These are phyloP conservation scores for Rachycentron canadum DNA, from an alignment of 2,797 vertebrate genomes.

Conservation along the genomic window DNA sequence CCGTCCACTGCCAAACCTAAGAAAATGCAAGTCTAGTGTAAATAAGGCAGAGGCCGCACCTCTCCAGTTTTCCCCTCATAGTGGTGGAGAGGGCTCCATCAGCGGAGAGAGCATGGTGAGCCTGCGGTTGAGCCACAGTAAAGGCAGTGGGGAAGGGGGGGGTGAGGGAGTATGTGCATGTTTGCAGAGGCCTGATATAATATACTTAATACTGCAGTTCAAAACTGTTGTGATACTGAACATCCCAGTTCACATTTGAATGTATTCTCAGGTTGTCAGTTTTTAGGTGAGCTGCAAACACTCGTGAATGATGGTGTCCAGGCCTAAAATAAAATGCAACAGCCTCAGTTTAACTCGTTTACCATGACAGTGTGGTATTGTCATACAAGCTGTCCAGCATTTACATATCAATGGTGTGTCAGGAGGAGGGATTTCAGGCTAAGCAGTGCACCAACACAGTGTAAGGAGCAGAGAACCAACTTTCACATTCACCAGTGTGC, in stretches of 20 bases:
- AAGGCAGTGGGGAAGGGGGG: conserved; percentile 60
- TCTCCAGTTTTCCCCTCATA: conserved; percentile 74
- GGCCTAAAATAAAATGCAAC: conserved; percentile 27
- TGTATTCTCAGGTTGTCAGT: conserved; percentile 25
- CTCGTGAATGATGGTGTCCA: not conserved
- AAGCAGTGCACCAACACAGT: conserved; percentile 38
- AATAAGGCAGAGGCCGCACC: conserved; percentile 77
- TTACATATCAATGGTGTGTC: conserved; percentile 71
- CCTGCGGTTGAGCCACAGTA: conserved; percentile 75
- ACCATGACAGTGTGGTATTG: conserved; percentile 68
- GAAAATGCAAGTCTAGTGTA: conserved; percentile 76
- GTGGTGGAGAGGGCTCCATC: conserved; percentile 75
- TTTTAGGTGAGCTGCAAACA: not conserved
- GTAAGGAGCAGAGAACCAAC: conserved; percentile 27
- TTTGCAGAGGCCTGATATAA: conserved; percentile 53
- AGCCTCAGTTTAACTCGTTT: conserved; percentile 56
- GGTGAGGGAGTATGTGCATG: conserved; percentile 43
- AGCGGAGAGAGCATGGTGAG: conserved; percentile 70
- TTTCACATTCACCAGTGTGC: conserved; percentile 55
- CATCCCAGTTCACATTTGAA: conserved; percentile 18
- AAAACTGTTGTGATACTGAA: conserved; percentile 17
- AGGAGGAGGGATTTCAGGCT: conserved; percentile 56
- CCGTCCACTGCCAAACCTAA: conserved; percentile 71
- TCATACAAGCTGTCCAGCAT: conserved; percentile 71
- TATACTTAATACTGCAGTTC: conserved; percentile 29